Evolutionary conservation across 2,797 vertebrate species (phyloP), one percentile per base, ranked within the genome.

Genomic region (Morus bassanus): DNA sequence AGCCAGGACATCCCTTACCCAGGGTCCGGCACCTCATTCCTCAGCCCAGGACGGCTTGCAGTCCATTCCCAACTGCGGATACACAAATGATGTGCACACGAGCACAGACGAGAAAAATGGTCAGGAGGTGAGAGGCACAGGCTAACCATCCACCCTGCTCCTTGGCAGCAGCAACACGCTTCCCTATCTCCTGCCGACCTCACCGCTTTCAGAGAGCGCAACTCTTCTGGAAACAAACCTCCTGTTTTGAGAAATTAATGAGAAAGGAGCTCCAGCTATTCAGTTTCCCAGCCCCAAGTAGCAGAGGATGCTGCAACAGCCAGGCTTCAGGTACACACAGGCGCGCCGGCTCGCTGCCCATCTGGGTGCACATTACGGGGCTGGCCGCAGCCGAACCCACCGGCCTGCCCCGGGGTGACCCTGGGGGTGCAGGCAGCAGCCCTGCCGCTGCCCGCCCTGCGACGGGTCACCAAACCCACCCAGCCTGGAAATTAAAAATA

Each of bases 301-400:
- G 37, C 23, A 33, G 16, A n/a, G 37, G 51, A 50, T 6, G 57
- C 61, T 3, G 61, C 31, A 5, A 2, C 9, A 17, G 6, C 4
- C 5, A 3, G 56, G 23, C 6, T 30, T 41, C 30, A 2, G 0
- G 1, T 0, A 4, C 7, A 0, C 72, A 18, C 46, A 11, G 35
- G 4, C 2, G 2, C 0, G 2, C 19, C 64, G 0, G 11, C 5
- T 21, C 27, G 4, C 68, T 50, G 80, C 46, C 61, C 50, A 4
- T 2, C 27, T 0, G 13, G 33, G 46, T 0, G 13, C 41, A 7
- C 3, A 0, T 1, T 6, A 22, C 0, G 14, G 25, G 54, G 10
- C 37, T 1, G 61, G 45, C 72, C 15, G 3, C 33, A 1, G 16
- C 45, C 6, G 7, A 33, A 5, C 27, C 23, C 57, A 2, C 15